phyloP scores from a whole-genome alignment of 1,140 invertebrate species.

The Triops cancriformis region DNA sequence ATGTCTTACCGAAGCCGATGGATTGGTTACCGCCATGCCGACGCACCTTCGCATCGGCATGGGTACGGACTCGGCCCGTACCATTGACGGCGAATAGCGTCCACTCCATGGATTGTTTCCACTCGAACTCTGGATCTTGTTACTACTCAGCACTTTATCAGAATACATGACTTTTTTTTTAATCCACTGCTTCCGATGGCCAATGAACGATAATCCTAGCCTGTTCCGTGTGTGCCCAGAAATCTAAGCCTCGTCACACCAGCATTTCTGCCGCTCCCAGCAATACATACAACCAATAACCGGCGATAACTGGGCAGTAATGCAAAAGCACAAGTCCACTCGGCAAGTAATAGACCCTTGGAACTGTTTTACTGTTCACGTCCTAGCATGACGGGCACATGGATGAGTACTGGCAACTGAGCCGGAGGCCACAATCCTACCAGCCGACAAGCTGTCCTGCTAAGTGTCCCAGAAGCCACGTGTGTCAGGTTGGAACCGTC shows the following conservation, averaged over 20 bases:
- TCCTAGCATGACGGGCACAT: too few relatives aligned
- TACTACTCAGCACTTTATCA: neutral
- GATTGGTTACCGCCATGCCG: conserved; percentile 8
- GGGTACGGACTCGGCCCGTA: conserved; percentile 1
- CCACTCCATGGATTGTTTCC: neutral
- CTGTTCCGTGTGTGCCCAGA: neutral
- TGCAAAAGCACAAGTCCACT: too few relatives aligned
- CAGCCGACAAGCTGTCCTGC: neutral
- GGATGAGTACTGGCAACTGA: too few relatives aligned
- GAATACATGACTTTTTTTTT: neutral
- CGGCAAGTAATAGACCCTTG: too few relatives aligned
- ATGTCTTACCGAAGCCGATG: neutral
- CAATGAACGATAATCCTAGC: neutral
- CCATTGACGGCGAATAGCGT: neutral
- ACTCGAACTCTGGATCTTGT: neutral
- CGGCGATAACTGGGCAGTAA: too few relatives aligned
- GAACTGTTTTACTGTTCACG: too few relatives aligned
- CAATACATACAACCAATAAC: too few relatives aligned
- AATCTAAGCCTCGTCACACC: neutral
- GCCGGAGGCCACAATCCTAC: too few relatives aligned
- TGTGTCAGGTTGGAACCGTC: neutral
- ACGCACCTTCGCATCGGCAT: conserved; percentile 8
- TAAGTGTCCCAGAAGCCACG: neutral
- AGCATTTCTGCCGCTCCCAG: neutral
- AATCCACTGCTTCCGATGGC: neutral